Percentiles rank a stretch among this genome's conserved stretches.
Evolutionary conservation across 2,888 invertebrate species (phyloP).

Genomic region (Thecocarcelia acutangulata): DNA sequence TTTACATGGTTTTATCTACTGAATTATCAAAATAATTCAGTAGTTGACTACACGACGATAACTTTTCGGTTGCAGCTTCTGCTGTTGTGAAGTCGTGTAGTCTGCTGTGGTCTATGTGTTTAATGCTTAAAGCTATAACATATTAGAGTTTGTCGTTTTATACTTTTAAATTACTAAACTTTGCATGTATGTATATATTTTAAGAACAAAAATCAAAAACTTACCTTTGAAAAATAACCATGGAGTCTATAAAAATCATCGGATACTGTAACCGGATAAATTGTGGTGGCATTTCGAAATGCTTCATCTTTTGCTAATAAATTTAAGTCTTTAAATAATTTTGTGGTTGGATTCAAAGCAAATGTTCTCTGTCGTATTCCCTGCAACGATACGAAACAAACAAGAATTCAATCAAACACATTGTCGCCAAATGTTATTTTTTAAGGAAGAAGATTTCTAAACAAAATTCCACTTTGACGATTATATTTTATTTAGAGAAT

Average conservation of each 20-base stretch:
- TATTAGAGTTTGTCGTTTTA: too few relatives aligned
- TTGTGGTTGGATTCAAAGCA: constrained; percentile 75
- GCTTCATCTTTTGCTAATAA: constrained; percentile 79
- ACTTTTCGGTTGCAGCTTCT: too few relatives aligned
- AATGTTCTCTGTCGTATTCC: constrained; percentile 77
- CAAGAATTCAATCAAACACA: constrained; percentile 46
- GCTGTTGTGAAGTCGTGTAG: too few relatives aligned
- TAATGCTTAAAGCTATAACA: too few relatives aligned
- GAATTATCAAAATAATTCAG: too few relatives aligned
- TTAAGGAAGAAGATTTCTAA: constrained; percentile 9
- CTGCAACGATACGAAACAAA: constrained; percentile 71
- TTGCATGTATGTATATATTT: too few relatives aligned
- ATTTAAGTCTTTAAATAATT: constrained; percentile 82
- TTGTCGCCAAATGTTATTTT: constrained; percentile 64
- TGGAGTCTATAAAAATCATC: constrained; percentile 87
- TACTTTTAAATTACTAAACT: too few relatives aligned
- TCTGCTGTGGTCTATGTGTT: too few relatives aligned
- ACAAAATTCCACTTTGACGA: constrained; percentile 10
- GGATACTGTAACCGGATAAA: constrained; percentile 85
- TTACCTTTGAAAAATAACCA: constrained; percentile 87
- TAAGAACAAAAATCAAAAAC: constrained; percentile 59
- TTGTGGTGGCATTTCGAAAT: constrained; percentile 84
- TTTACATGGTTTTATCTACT: too few relatives aligned
- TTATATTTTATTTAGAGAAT: constrained; percentile 14
- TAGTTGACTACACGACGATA: too few relatives aligned